Conservation (phyloP, 2,113 vertebrate genomes). For the Lamprologus speciosus region DNA sequence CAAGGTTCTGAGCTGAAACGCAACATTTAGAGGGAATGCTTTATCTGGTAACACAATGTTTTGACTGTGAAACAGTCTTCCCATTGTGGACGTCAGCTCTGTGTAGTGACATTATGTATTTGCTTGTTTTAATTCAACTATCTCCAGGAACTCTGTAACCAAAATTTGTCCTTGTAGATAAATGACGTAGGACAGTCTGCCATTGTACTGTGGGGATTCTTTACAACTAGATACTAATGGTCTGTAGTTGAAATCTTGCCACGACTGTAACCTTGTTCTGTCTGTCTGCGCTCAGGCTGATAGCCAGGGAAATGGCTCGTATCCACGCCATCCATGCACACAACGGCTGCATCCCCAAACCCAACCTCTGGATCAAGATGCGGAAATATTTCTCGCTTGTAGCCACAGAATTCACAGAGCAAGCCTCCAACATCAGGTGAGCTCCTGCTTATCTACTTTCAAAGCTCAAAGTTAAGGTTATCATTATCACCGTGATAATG, state of each 20-base stretch:
- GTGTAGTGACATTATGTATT: background rate
- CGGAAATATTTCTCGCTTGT: slow-evolving; percentile 86
- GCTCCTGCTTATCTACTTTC: background rate
- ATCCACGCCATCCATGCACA: slow-evolving; percentile 90
- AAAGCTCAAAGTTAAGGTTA: background rate
- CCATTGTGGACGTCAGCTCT: background rate
- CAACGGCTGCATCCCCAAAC: slow-evolving; percentile 90
- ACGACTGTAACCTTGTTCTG: background rate
- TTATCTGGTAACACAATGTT: background rate
- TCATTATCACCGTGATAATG: background rate
- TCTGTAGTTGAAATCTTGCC: background rate
- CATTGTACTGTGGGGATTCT: background rate
- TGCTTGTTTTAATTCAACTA: background rate
- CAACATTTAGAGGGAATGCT: background rate
- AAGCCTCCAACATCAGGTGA: slow-evolving; percentile 79
- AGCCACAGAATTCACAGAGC: slow-evolving; percentile 82
- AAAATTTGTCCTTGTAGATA: background rate
- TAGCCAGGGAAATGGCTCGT: slow-evolving; percentile 90
- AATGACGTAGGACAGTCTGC: background rate
- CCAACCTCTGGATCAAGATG: slow-evolving; percentile 92
- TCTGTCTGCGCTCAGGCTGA: slow-evolving; percentile 70
- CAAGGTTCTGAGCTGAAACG: background rate
- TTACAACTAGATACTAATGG: background rate
- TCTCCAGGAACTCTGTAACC: background rate
- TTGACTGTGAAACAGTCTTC: background rate